Percentiles rank a stretch among this genome's conserved stretches.
phyloP scores from a whole-genome alignment of 2,888 invertebrate genomes.

The Cenopis cana region DNA sequence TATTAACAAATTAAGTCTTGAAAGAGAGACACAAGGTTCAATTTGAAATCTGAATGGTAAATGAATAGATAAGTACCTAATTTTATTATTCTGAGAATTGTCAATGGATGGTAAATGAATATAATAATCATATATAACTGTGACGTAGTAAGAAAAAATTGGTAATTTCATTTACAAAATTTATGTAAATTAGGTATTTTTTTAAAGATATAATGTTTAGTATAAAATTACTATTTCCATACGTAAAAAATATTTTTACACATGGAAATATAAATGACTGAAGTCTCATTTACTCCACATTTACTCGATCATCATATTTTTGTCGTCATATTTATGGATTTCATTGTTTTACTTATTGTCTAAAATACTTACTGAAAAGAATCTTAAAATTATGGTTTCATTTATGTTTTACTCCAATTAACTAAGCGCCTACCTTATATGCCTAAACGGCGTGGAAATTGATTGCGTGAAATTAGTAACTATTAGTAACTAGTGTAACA shows the following conservation, averaged over 20 bases:
- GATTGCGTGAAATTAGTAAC: no score
- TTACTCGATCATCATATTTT: slow-evolving; percentile 18
- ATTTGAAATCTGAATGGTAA: neutral
- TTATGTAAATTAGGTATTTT: no score
- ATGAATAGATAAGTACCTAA: neutral
- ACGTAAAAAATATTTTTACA: slow-evolving; percentile 61
- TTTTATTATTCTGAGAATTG: no score
- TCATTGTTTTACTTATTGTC: slow-evolving; percentile 30
- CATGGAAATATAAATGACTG: slow-evolving; percentile 59
- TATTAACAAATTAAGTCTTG: no score
- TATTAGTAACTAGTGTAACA: no score
- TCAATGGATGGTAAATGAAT: no score
- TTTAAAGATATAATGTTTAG: neutral
- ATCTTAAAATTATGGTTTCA: slow-evolving; percentile 12
- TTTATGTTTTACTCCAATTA: no score
- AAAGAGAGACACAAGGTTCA: neutral
- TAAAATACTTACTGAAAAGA: slow-evolving; percentile 32
- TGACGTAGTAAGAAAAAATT: no score
- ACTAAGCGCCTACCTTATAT: no score
- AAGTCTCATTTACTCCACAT: slow-evolving; percentile 41
- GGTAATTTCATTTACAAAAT: no score
- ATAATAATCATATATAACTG: no score
- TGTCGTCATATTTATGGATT: slow-evolving; percentile 21
- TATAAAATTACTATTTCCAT: slow-evolving; percentile 59
- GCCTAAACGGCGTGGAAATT: no score